Conservation (phyloP, 2,113 vertebrate genomes). For the Formicarius rufipectus region DNA sequence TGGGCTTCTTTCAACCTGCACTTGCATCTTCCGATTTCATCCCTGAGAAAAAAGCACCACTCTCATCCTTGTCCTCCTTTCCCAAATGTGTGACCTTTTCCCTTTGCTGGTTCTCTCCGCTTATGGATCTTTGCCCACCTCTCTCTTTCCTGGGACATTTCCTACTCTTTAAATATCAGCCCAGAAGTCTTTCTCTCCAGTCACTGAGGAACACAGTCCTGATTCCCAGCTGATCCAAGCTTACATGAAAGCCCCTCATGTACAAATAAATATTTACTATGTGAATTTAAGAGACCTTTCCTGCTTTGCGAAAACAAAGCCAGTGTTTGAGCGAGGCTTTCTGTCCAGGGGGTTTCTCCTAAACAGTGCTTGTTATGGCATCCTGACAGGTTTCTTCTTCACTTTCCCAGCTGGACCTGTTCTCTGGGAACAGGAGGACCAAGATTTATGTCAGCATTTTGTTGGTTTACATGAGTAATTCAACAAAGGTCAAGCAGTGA, state of each 20-base stretch:
- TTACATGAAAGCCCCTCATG: constrained; percentile 27
- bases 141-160: background rate
- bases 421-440: constrained; percentile 14
- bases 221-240: background rate
- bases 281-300: constrained; percentile 14
- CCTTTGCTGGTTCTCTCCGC: background rate
- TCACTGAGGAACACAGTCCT: background rate
- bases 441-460: constrained; percentile 31
- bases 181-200: background rate
- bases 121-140: background rate
- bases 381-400: constrained; percentile 56
- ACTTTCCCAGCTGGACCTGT: constrained; percentile 57
- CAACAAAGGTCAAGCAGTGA: constrained; percentile 23
- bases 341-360: constrained; percentile 41
- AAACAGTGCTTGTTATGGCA: constrained; percentile 59
- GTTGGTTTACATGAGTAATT: constrained; percentile 23
- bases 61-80: background rate
- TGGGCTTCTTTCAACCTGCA: background rate
- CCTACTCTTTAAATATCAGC: background rate
- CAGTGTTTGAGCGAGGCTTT: constrained; percentile 33
- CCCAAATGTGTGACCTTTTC: background rate
- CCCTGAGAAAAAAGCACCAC: background rate
- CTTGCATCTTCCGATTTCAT: background rate
- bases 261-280: constrained; percentile 60
- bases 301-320: constrained; percentile 49